A percentile compares a stretch with the other conserved stretches of the same genome.
These are phyloP conservation scores for Amphibalanus amphitrite DNA, from an alignment of 1,140 invertebrate species.

Conservation along the genomic window DNA sequence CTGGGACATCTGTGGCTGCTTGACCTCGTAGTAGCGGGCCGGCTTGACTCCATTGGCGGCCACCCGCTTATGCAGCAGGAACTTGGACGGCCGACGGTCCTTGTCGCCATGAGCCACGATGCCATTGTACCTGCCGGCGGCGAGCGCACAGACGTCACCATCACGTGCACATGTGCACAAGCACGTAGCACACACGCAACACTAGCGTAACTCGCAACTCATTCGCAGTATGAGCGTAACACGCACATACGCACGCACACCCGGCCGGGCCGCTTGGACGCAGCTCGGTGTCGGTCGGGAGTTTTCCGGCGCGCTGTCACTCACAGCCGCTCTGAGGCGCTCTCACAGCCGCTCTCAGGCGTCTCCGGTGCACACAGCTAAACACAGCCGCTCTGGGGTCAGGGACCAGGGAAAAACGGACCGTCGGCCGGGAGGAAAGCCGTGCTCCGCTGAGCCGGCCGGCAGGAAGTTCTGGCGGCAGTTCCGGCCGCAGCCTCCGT, in stretches of 20 bases:
- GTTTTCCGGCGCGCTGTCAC: no score
- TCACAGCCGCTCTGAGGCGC: no score
- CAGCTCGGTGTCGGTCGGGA: no score
- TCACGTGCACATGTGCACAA: neutral
- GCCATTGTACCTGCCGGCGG: constrained; percentile 79
- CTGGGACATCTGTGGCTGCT: constrained; percentile 47
- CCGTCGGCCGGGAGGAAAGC: no score
- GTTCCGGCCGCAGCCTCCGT: no score
- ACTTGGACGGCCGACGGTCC: constrained; percentile 80
- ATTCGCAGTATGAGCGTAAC: neutral
- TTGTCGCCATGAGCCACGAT: constrained; percentile 79
- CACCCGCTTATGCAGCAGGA: constrained; percentile 66
- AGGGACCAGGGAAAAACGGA: no score
- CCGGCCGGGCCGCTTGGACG: neutral
- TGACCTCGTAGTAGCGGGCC: constrained; percentile 87
- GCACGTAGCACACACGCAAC: neutral
- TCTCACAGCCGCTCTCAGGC: no score
- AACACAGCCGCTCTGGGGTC: no score
- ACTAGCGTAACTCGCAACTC: neutral
- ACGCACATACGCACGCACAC: neutral
- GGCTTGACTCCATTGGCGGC: constrained; percentile 81
- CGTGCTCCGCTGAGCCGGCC: no score
- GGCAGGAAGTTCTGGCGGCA: no score
- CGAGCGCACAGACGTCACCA: constrained; percentile 1
- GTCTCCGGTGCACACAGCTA: no score